Evolutionary conservation across 2,888 invertebrate genomes (phyloP), one percentile per base, ranked within the genome.

Genomic region (Xanthia icteritia): DNA sequence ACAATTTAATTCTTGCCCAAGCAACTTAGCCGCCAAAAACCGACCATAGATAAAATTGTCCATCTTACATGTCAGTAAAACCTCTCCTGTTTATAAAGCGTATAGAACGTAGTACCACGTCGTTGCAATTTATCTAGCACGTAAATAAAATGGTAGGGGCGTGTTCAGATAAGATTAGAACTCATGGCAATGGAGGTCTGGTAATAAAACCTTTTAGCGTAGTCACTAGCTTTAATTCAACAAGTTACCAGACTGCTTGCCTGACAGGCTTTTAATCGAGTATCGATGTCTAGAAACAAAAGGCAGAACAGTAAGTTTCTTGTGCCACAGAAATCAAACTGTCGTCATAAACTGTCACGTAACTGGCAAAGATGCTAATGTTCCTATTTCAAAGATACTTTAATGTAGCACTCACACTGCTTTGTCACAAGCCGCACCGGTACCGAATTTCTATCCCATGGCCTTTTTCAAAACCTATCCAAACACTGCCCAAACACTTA

Each of bases 111-210:
- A 84, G 86, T 86, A 86, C 74, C 73, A 73, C 45, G 72, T 70
- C 86, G 75, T 75, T 82, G 80, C 75, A 80, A 85, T 87, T 83
- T 87, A 84, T 82, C 83, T 88, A 88, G 66, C 81, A 87, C 87
- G 80, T 89, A 87, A 88, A 89, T 87, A 88, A 87, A 87, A 79
- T 73, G 73, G 79, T 81, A 36, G 73, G 74, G 88, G 86, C 84
- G 86, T 76, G 88, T 78, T 89, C 74, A 77, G 89, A 88, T 87
- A 77, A 87, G 86, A 87, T 89, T 73, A 81, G 65, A 72, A 72
- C 56, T 73, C 74, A 70, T 70, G 75, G 79, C 65, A 72, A 69
- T 64, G 74, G 61, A 60, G 79, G 48, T 48, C 48, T 15, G 60
- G 69, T 42, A 68, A 63, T 83, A 83, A 85, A 82, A 82, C 70